Conservation (phyloP, 1,140 invertebrate genomes). For the Drosophila aff. region DNA sequence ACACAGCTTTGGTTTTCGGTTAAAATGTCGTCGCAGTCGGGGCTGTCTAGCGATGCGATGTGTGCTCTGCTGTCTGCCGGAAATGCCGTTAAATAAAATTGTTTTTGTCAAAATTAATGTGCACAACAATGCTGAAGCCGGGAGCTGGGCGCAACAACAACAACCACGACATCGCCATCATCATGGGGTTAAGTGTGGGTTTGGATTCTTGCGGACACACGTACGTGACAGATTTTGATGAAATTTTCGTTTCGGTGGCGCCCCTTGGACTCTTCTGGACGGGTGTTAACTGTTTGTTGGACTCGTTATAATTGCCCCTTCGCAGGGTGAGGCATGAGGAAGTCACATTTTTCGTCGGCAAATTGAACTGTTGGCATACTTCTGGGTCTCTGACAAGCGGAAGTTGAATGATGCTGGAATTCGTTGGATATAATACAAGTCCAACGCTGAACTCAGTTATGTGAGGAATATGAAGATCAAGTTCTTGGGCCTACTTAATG, state of each 20-base stretch:
- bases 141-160: slow-evolving; percentile 17
- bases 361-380: slow-evolving; percentile 30
- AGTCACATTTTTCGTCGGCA: slow-evolving; percentile 13
- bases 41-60: slow-evolving; percentile 39
- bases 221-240: slow-evolving; percentile 78
- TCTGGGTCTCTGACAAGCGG: slow-evolving; percentile 6
- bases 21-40: slow-evolving; percentile 44
- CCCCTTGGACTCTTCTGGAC: slow-evolving; percentile 17
- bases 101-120: slow-evolving; percentile 80
- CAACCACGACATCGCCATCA: slow-evolving; percentile 28
- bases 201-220: slow-evolving; percentile 34
- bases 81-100: slow-evolving; percentile 78
- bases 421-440: too few relatives aligned
- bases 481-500: background rate
- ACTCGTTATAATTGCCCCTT: slow-evolving; percentile 58
- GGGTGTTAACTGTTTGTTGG: slow-evolving; percentile 43
- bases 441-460: background rate
- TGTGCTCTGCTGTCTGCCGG: slow-evolving; percentile 52
- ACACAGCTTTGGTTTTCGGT: slow-evolving; percentile 48
- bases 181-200: slow-evolving; percentile 64
- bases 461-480: slow-evolving; percentile 4
- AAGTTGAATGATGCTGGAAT: slow-evolving; percentile 28
- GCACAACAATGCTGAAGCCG: slow-evolving; percentile 43
- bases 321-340: slow-evolving; percentile 9
- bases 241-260: slow-evolving; percentile 52